phyloP scores from a whole-genome alignment of 2,113 vertebrate species.

The Chiloscyllium plagiosum region DNA sequence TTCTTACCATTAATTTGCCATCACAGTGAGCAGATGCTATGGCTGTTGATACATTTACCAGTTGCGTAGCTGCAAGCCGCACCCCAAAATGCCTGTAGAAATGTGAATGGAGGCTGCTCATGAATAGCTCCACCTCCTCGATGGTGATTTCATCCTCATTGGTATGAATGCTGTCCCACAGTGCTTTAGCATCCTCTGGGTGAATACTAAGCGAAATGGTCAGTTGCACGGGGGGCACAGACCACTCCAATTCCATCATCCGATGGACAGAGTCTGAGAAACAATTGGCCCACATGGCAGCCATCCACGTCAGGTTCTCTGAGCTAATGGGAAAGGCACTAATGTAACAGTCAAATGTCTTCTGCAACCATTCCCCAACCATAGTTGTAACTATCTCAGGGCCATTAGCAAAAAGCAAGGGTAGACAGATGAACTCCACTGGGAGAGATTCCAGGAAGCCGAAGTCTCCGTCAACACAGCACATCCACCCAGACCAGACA shows the following conservation, averaged over 20 bases:
- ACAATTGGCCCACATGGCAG: conserved; percentile 77
- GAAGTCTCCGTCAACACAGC: conserved; percentile 62
- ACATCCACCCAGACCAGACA: conserved; percentile 80
- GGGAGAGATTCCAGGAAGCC: conserved; percentile 62
- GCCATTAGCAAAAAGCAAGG: conserved; percentile 72
- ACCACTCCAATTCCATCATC: conserved; percentile 70
- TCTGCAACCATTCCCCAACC: conserved; percentile 79
- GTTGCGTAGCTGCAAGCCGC: conserved; percentile 68
- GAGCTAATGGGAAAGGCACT: conserved; percentile 67
- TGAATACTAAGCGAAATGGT: conserved; percentile 72
- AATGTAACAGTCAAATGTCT: conserved; percentile 81
- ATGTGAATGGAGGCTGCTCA: conserved; percentile 72
- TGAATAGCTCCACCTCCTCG: conserved; percentile 73
- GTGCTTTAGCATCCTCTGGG: conserved; percentile 70
- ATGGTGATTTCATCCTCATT: conserved; percentile 60
- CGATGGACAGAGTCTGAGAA: conserved; percentile 50
- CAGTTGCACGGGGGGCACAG: conserved; percentile 63
- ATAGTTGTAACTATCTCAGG: conserved; percentile 59
- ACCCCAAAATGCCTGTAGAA: conserved; percentile 85
- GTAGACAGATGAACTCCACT: conserved; percentile 72
- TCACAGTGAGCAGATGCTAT: conserved; percentile 71
- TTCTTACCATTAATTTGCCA: conserved; percentile 80
- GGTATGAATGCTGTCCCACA: conserved; percentile 74
- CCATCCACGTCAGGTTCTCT: conserved; percentile 77
- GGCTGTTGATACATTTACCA: conserved; percentile 73